A percentile compares a stretch with the other conserved stretches of the same genome.
Evolutionary conservation across 2,113 vertebrate species (phyloP).

Genomic region (Dromaius novaehollandiae): DNA sequence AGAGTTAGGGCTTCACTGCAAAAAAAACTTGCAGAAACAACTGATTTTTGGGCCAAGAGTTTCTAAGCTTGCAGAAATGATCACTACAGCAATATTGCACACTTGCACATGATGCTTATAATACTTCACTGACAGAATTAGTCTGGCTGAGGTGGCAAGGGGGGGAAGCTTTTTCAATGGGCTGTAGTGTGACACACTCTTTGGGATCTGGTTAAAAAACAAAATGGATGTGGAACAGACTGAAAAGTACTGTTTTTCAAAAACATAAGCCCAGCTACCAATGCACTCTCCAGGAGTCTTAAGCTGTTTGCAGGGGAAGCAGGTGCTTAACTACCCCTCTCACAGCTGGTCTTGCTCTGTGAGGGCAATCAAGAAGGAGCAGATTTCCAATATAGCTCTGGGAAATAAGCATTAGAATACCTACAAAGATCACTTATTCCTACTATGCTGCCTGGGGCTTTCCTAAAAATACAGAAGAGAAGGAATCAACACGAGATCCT

Average conservation of each 20-base stretch:
- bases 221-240: background rate
- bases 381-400: conserved; percentile 19
- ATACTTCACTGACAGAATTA: background rate
- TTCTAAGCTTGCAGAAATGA: rapidly evolving
- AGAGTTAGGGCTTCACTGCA: background rate
- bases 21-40: conserved; percentile 5
- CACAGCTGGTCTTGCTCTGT: conserved; percentile 4
- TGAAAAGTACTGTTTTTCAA: background rate
- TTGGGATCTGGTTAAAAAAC: background rate
- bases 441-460: background rate
- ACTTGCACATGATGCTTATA: background rate
- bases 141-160: too few relatives aligned
- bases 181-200: background rate
- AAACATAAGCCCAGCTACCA: background rate
- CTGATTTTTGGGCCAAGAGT: background rate
- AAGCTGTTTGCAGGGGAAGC: background rate
- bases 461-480: background rate
- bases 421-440: background rate
- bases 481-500: background rate
- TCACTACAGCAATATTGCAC: background rate
- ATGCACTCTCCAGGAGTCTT: background rate
- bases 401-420: background rate
- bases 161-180: too few relatives aligned
- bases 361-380: background rate
- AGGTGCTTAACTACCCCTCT: background rate